phyloP scores from a whole-genome alignment of 2,797 vertebrate genomes.

The Gallinago solitaria region DNA sequence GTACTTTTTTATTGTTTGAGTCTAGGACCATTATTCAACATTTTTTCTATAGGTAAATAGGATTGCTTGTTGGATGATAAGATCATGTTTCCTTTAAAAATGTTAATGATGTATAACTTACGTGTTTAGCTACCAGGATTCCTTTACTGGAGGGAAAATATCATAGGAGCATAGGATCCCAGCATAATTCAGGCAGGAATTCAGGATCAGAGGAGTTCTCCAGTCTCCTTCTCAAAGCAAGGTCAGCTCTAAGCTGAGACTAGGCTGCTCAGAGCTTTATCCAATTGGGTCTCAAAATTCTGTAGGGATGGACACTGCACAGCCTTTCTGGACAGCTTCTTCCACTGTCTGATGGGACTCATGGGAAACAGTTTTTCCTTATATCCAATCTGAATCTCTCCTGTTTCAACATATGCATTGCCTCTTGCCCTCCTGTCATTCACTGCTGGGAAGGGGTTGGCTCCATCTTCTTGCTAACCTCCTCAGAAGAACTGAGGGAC shows the following conservation, averaged over 20 bases:
- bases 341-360: neutral
- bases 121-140: neutral
- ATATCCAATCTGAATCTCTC: neutral
- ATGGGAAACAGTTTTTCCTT: neutral
- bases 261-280: neutral
- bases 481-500: neutral
- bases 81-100: neutral
- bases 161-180: neutral
- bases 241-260: neutral
- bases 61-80: neutral
- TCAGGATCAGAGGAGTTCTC: neutral
- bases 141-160: neutral
- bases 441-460: neutral
- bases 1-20: neutral
- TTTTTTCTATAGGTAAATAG: neutral
- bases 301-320: neutral
- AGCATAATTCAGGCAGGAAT: neutral
- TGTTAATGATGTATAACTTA: neutral
- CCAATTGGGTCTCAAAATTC: neutral
- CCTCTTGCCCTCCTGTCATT: neutral
- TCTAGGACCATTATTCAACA: neutral
- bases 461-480: neutral
- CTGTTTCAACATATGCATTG: neutral
- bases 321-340: neutral
- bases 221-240: neutral